phyloP scores from a whole-genome alignment of 1,140 invertebrate genomes.

The Lanistes nyassanus region DNA sequence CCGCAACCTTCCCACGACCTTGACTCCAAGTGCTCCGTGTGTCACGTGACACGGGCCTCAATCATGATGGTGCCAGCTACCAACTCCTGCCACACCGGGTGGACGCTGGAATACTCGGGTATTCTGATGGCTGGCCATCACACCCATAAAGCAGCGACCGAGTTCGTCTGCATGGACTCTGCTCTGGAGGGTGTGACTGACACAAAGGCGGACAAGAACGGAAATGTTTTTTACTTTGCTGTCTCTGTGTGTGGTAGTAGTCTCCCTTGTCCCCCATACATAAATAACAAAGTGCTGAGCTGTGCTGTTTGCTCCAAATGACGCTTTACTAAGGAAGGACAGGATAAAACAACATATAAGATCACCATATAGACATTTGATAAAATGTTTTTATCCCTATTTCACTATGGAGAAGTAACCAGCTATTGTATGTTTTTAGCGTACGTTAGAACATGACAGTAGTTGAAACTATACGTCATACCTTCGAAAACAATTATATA shows the following conservation, averaged over 20 bases:
- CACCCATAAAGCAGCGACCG: not conserved
- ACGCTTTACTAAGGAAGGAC: not conserved
- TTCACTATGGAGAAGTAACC: too few species aligned
- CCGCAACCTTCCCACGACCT: not conserved
- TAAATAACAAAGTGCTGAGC: constrained; percentile 17
- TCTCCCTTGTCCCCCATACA: constrained; percentile 35
- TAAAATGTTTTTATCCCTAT: too few species aligned
- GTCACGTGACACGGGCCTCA: not conserved
- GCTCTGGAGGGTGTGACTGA: not conserved
- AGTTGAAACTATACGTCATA: too few species aligned
- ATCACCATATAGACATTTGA: too few species aligned
- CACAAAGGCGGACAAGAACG: not conserved
- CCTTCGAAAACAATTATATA: too few species aligned
- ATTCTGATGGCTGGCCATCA: constrained; percentile 6
- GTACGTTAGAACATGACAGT: too few species aligned
- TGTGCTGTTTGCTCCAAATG: constrained; percentile 30
- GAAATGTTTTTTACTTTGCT: constrained; percentile 12
- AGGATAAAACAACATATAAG: too few species aligned
- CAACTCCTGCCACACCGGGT: constrained; percentile 1
- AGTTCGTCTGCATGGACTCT: constrained; percentile 16
- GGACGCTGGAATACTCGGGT: constrained; percentile 17
- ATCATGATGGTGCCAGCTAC: constrained; percentile 15
- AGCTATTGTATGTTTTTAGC: not conserved
- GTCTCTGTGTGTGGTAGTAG: constrained; percentile 27
- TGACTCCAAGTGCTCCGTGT: constrained; percentile 16